phyloP scores from a whole-genome alignment of 2,888 invertebrate species.

The Caenorhabditis sp. region DNA sequence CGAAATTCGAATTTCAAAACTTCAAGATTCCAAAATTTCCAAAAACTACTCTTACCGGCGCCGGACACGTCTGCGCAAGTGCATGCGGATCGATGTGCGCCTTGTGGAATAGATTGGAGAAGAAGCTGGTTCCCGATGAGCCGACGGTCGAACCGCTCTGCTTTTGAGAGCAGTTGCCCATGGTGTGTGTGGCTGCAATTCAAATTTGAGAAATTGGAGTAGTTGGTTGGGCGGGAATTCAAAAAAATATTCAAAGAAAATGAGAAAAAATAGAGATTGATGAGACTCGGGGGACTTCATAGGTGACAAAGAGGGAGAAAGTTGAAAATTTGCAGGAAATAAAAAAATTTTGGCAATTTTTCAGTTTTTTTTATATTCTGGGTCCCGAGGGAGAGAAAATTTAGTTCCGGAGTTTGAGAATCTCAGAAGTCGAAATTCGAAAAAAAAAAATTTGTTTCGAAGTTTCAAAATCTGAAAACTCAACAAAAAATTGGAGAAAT shows the following conservation, averaged over 20 bases:
- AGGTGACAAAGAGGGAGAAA: conserved; percentile 28
- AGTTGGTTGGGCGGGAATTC: conserved; percentile 8
- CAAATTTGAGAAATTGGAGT: neutral
- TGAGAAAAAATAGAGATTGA: conserved; percentile 11
- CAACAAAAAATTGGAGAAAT: too few relatives aligned
- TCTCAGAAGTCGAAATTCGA: too few relatives aligned
- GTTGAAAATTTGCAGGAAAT: too few relatives aligned
- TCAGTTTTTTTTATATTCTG: too few relatives aligned
- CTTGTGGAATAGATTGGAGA: conserved; percentile 78
- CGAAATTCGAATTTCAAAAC: neutral
- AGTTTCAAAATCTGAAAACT: too few relatives aligned
- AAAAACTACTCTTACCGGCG: conserved; percentile 73
- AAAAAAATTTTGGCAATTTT: too few relatives aligned
- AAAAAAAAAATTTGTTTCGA: neutral
- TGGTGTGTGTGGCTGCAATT: conserved; percentile 30
- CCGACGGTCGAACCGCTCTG: conserved; percentile 66
- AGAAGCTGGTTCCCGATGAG: conserved; percentile 67
- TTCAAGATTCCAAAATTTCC: neutral
- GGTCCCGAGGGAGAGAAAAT: neutral
- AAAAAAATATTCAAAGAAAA: neutral
- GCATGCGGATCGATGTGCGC: conserved; percentile 78
- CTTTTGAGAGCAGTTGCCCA: conserved; percentile 70
- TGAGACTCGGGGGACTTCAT: conserved; percentile 14
- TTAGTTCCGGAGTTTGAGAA: too few relatives aligned
- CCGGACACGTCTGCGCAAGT: conserved; percentile 78